These are phyloP conservation scores for Lepus timidus DNA, from an alignment of 2,113 vertebrate species.

Conservation along the genomic window DNA sequence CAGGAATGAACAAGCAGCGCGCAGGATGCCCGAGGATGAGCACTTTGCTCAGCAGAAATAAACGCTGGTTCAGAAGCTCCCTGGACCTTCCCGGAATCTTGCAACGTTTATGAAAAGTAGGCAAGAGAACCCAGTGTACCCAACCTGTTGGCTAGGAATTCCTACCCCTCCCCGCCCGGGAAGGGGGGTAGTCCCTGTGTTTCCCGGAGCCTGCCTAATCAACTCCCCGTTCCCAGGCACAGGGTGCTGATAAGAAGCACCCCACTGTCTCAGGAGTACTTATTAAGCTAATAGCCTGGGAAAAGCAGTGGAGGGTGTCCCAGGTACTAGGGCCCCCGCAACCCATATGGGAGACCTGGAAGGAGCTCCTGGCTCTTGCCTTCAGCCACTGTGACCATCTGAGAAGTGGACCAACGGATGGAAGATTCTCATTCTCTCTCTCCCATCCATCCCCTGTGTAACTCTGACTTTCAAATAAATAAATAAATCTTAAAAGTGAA, in stretches of 20 bases:
- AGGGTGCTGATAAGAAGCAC: neutral
- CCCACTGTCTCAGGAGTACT: too few species aligned
- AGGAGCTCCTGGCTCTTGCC: too few species aligned
- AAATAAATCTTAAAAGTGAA: too few species aligned
- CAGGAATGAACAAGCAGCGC: neutral
- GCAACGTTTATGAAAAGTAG: neutral
- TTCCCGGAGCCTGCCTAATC: neutral
- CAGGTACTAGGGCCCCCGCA: too few species aligned
- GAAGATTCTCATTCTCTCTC: too few species aligned
- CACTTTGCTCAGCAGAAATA: neutral
- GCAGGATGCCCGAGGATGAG: neutral
- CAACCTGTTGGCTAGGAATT: neutral
- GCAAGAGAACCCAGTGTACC: constrained; percentile 1
- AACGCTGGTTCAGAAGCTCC: neutral
- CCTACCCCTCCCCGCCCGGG: neutral
- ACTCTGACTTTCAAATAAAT: too few species aligned
- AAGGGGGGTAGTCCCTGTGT: constrained; percentile 14
- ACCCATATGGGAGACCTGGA: too few species aligned
- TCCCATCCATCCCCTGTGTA: too few species aligned
- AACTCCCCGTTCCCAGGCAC: neutral
- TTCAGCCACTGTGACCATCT: too few species aligned
- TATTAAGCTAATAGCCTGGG: too few species aligned
- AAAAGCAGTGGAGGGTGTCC: too few species aligned
- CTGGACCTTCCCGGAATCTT: neutral
- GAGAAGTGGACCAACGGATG: too few species aligned